A percentile compares a stretch with the other conserved stretches of the same genome.
These are phyloP conservation scores for Cephus runcator DNA, from an alignment of 2,888 invertebrate species.

Conservation along the genomic window DNA sequence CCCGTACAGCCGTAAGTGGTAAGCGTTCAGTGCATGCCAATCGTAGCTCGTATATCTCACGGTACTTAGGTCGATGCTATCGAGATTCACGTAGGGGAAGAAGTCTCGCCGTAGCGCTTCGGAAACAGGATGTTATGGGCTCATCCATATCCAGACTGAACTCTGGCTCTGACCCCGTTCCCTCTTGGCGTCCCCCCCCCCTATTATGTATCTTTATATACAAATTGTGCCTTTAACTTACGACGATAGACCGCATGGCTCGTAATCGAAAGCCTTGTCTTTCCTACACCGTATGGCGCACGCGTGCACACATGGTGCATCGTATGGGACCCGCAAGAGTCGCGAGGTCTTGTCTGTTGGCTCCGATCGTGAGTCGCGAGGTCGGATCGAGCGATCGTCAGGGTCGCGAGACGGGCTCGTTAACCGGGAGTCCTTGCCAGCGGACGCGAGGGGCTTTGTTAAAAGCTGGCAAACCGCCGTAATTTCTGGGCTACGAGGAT, in stretches of 20 bases:
- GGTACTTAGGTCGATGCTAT: slow-evolving; percentile 47
- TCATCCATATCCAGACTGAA: slow-evolving; percentile 6
- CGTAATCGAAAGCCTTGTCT: slow-evolving; percentile 34
- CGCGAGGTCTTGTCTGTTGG: background rate
- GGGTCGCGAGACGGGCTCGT: background rate
- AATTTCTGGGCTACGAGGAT: background rate
- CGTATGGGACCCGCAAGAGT: too few relatives aligned
- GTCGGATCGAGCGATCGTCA: background rate
- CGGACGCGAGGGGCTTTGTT: background rate
- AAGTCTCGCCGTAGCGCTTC: slow-evolving; percentile 26
- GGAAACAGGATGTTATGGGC: slow-evolving; percentile 38
- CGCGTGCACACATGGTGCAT: background rate
- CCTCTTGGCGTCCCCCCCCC: background rate
- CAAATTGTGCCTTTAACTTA: slow-evolving; percentile 32
- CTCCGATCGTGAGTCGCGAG: background rate
- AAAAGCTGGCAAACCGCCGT: background rate
- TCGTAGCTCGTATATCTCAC: slow-evolving; percentile 48
- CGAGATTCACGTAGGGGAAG: slow-evolving; percentile 34
- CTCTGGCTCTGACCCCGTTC: background rate
- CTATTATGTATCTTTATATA: background rate
- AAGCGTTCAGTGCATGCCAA: slow-evolving; percentile 50
- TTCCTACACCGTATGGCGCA: background rate
- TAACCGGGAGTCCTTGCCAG: background rate
- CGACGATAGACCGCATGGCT: slow-evolving; percentile 36
- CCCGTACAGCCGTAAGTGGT: slow-evolving; percentile 42